Evolutionary conservation across 1,140 invertebrate genomes (phyloP), one percentile per base, ranked within the genome.

Genomic region (Cotesia chilonis): DNA sequence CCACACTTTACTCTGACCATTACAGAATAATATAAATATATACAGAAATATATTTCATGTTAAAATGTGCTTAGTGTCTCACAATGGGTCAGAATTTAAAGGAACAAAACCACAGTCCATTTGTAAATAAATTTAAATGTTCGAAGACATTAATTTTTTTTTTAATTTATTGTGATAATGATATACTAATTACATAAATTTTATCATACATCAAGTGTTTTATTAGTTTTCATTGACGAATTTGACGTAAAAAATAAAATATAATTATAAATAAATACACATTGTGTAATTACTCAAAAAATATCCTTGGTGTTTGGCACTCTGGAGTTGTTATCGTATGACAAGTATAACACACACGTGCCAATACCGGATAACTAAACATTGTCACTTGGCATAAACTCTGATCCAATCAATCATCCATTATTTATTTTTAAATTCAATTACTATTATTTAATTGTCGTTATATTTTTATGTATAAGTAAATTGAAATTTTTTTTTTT

Each of bases 1-100:
- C 84, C 85, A 87, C 84, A 85, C 84, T 83, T 79, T 80, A 84
- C 84, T 85, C 82, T 78, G 78, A 82, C 77, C 79, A 83, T 76
- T 80, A 75, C 72, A 80, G 76, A 76, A 73, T 7, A 52, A 17
- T 68, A 9, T 52, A 38, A 73, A 14, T 17, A 41, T 65, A 20
- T 71, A 52, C 51, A 20, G 51, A 47, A 71, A 28, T 55, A 36
- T 14, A 70, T 61, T 10, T 10, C 41, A 10, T 9, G 52, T 12
- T 80, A 73, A 75, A 77, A 78, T 81, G 80, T 79, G 80, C 80
- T 84, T 82, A 83, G 81, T 85, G 82, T 84, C 77, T 81, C 79
- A 66, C 63, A 71, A 70, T 47, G 14, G n/a, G 37, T 65, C n/a
- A 4, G 54, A 57, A 20, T 57, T 57, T 57, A 20, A 38, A n/a